Conservation (phyloP, 2,113 vertebrate species). For the Leuciscus idus region DNA sequence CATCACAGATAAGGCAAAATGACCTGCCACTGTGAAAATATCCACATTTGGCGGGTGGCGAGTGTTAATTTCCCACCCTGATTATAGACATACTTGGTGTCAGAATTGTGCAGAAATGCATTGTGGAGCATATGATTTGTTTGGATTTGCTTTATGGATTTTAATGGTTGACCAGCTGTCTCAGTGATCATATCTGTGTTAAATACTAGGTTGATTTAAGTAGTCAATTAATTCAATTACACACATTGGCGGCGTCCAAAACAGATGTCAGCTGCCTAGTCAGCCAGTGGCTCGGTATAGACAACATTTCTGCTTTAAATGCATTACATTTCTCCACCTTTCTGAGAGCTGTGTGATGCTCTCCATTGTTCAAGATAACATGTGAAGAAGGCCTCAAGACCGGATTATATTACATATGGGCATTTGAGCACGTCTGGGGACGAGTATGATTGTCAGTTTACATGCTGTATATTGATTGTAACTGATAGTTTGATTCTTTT, state of each 20-base stretch:
- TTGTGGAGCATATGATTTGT: background rate
- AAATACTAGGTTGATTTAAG: slow-evolving; percentile 11
- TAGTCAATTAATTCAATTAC: slow-evolving; percentile 9
- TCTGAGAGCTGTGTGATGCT: background rate
- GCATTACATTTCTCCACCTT: background rate
- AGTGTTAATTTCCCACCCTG: background rate
- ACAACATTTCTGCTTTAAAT: background rate
- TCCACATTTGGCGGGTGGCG: background rate
- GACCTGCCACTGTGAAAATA: background rate
- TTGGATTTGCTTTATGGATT: background rate
- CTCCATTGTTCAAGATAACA: background rate
- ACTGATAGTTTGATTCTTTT: too few species aligned
- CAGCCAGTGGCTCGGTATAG: background rate
- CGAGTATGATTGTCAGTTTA: background rate
- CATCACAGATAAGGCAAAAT: background rate
- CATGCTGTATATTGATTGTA: background rate
- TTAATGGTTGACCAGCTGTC: slow-evolving; percentile 10
- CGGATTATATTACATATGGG: background rate
- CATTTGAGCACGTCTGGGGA: background rate
- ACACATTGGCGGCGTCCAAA: background rate
- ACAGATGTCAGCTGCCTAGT: slow-evolving; percentile 6
- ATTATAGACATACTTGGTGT: background rate
- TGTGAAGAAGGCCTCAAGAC: background rate
- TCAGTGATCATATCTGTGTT: slow-evolving; percentile 19
- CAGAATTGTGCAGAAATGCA: background rate